A percentile compares a stretch with the other conserved stretches of the same genome.
phyloP scores from a whole-genome alignment of 2,888 invertebrate genomes.

The Chalcis sispes region DNA sequence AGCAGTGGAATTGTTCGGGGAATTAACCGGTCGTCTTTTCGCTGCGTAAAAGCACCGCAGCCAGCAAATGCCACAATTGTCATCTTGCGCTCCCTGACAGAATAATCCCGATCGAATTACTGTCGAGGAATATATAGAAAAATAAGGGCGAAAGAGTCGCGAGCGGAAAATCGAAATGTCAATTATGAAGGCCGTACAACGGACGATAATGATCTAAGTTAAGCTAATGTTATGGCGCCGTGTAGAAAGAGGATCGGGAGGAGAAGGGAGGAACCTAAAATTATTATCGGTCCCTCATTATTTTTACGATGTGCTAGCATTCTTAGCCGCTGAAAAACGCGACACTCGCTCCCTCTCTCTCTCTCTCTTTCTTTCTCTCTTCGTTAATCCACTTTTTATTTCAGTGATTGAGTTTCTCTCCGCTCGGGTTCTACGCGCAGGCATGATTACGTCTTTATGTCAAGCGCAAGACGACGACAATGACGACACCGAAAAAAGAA shows the following conservation, averaged over 20 bases:
- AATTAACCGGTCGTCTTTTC: conserved; percentile 53
- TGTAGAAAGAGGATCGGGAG: neutral
- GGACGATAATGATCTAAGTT: conserved; percentile 43
- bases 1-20: too few relatives aligned
- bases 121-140: neutral
- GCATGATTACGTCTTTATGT: neutral
- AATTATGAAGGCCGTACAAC: conserved; percentile 34
- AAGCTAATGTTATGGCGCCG: conserved; percentile 36
- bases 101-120: conserved; percentile 50
- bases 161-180: conserved; percentile 50
- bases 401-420: conserved; percentile 32
- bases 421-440: too few relatives aligned
- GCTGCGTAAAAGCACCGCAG: neutral
- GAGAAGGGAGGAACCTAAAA: conserved; percentile 9
- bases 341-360: neutral
- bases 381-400: conserved; percentile 35
- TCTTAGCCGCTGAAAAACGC: neutral
- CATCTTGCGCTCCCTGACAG: conserved; percentile 34
- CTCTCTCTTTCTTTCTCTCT: conserved; percentile 21
- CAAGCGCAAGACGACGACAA: neutral
- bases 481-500: neutral
- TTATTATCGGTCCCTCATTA: conserved; percentile 43
- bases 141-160: neutral
- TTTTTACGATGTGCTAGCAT: conserved; percentile 18
- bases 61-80: conserved; percentile 41